Conservation (phyloP, 2,888 invertebrate genomes). For the Barypeithes pellucidus region DNA sequence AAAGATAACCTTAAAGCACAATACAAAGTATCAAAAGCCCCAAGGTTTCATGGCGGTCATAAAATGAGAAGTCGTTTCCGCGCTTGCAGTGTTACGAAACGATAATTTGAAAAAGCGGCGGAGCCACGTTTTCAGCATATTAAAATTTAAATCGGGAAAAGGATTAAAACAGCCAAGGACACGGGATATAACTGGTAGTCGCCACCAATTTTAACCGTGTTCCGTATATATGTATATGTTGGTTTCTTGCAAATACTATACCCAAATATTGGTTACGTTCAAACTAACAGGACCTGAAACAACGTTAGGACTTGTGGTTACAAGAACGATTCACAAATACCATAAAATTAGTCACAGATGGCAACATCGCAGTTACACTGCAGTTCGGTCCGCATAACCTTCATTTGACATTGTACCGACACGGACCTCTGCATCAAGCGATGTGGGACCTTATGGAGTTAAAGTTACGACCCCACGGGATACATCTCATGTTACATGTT, state of each 20-base stretch:
- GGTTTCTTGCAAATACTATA: no score
- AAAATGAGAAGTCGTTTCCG: slow-evolving; percentile 23
- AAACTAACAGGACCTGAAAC: no score
- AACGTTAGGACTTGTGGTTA: no score
- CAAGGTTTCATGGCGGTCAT: slow-evolving; percentile 13
- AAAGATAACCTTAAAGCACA: slow-evolving; percentile 12
- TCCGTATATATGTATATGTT: no score
- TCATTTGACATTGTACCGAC: slow-evolving; percentile 36
- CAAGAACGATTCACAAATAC: neutral
- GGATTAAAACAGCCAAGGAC: no score
- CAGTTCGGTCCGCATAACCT: slow-evolving; percentile 29
- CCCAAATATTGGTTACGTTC: no score
- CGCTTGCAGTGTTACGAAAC: neutral
- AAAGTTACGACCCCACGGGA: slow-evolving; percentile 38
- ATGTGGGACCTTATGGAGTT: slow-evolving; percentile 4
- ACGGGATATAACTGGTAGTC: no score
- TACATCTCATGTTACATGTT: slow-evolving; percentile 34
- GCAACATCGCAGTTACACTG: slow-evolving; percentile 3
- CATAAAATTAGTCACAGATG: neutral
- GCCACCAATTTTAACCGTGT: no score
- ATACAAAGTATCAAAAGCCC: slow-evolving; percentile 15
- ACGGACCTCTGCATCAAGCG: slow-evolving; percentile 12
- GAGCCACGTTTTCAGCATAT: slow-evolving; percentile 1
- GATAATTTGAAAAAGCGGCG: slow-evolving; percentile 19
- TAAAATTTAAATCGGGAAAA: neutral